A percentile compares a stretch with the other conserved stretches of the same genome.
Conservation (phyloP, 2,797 vertebrate species). For the Phoebastria nigripes region DNA sequence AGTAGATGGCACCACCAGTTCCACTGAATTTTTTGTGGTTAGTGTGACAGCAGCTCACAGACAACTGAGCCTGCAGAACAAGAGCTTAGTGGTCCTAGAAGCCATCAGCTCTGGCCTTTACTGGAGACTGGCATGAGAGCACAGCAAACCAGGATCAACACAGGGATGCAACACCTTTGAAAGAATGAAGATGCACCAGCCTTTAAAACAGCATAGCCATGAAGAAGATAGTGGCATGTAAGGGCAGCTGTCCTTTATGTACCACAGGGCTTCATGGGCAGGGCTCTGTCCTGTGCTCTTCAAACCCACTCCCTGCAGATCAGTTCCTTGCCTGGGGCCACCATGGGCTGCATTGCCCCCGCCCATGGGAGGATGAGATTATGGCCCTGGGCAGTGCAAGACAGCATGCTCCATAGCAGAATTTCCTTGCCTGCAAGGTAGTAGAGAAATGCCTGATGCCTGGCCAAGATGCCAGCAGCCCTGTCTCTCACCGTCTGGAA, state of each 20-base stretch:
- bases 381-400: not conserved
- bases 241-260: not conserved
- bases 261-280: not conserved
- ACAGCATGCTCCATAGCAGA: not conserved
- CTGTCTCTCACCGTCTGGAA: not conserved
- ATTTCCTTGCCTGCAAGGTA: not conserved
- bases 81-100: not conserved
- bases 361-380: not conserved
- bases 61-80: not conserved
- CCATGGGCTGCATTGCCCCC: not conserved
- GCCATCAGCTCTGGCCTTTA: not conserved
- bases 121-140: too few species aligned
- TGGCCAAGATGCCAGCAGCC: not conserved
- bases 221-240: rapidly evolving
- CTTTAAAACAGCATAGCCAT: not conserved
- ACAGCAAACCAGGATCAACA: not conserved
- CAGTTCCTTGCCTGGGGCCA: not conserved
- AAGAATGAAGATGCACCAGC: not conserved
- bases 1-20: constrained; percentile 16
- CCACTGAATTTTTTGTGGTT: not conserved
- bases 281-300: not conserved
- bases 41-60: not conserved
- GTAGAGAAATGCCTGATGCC: not conserved
- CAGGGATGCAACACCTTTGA: too few species aligned
- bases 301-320: not conserved